phyloP scores from a whole-genome alignment of 2,113 vertebrate species.

The Danionella cerebrum region DNA sequence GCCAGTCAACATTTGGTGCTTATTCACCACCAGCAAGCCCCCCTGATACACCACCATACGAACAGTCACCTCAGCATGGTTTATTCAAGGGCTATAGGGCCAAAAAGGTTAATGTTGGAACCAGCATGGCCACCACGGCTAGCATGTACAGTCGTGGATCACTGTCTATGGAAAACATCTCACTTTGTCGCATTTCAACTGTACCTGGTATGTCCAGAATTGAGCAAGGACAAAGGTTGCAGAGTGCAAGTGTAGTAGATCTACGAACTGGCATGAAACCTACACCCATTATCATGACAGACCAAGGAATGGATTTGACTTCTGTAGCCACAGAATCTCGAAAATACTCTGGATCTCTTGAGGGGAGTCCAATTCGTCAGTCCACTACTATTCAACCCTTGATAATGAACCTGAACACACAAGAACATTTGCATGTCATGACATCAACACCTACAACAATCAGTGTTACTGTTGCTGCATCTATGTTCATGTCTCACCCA shows the following conservation, averaged over 20 bases:
- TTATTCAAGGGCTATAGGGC: slow-evolving; percentile 66
- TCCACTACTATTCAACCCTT: slow-evolving; percentile 87
- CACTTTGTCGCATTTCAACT: slow-evolving; percentile 89
- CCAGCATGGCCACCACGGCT: slow-evolving; percentile 65
- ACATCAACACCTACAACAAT: slow-evolving; percentile 76
- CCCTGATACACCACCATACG: slow-evolving; percentile 68
- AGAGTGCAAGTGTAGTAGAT: slow-evolving; percentile 81
- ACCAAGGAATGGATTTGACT: slow-evolving; percentile 95
- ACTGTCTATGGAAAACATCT: slow-evolving; percentile 89
- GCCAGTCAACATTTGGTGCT: slow-evolving; percentile 70
- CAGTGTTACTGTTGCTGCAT: slow-evolving; percentile 83
- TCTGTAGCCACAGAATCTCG: slow-evolving; percentile 85
- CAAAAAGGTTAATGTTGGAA: slow-evolving; percentile 66
- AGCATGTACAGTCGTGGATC: slow-evolving; percentile 79
- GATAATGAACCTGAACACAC: slow-evolving; percentile 92
- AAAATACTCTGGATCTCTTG: slow-evolving; percentile 79
- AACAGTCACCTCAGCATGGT: slow-evolving; percentile 55
- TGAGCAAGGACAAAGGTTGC: slow-evolving; percentile 79
- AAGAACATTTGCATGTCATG: slow-evolving; percentile 76
- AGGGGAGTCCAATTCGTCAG: slow-evolving; percentile 72
- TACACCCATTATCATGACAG: slow-evolving; percentile 88
- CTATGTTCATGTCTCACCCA: slow-evolving; percentile 82
- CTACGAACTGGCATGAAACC: slow-evolving; percentile 76
- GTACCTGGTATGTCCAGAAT: slow-evolving; percentile 86
- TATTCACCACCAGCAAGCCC: slow-evolving; percentile 74